Evolutionary conservation across 92 coral and sea anemone species (phyloP), one percentile per base, ranked within the genome.

Genomic region (Heliopora coerulea): DNA sequence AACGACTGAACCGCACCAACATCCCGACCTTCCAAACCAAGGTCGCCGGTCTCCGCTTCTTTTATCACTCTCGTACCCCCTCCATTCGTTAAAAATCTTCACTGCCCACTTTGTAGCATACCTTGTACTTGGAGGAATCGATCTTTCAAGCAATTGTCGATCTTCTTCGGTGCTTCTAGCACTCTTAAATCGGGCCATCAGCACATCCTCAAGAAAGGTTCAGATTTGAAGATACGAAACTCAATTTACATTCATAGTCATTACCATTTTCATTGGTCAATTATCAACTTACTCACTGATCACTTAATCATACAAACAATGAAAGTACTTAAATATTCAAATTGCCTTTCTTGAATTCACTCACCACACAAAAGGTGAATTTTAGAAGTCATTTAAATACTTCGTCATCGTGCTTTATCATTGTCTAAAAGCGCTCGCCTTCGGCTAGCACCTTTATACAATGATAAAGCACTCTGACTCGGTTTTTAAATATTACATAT

Each of bases 331-430:
- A 4, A 37, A 37, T 37, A 37, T 37, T 37, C 42, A 37, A 37
- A 11, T 37, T 11, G 6, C 42, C 42, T 4, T 11, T 11, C 4
- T 56, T 14, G 1, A 1, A 56, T 11, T 11, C 28, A 18, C n/a
- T n/a, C n/a, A n/a, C n/a, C n/a, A 56, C 12, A 17, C 62, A 17
- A 56, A 17, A 17, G 25, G 11, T 61, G 67, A 61, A 61, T 31
- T 61, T 61, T 61, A 61, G 48, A 61, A 68, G 77, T 52, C 39
- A 70, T 70, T 70, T 70, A 70, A 25, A 70, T 49, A 70, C 40
- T 62, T 70, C 77, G 77, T 70, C 24, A 70, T 50, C 41, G 77
- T 56, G 62, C 77, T 50, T 50, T 70, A 70, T 70, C 77, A 37
- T 34, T 49, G 77, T 25, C 27, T 52, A 50, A 17, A 49, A 62